Conservation (phyloP, 2,888 invertebrate genomes). For the Eucriotettix oculatus region DNA sequence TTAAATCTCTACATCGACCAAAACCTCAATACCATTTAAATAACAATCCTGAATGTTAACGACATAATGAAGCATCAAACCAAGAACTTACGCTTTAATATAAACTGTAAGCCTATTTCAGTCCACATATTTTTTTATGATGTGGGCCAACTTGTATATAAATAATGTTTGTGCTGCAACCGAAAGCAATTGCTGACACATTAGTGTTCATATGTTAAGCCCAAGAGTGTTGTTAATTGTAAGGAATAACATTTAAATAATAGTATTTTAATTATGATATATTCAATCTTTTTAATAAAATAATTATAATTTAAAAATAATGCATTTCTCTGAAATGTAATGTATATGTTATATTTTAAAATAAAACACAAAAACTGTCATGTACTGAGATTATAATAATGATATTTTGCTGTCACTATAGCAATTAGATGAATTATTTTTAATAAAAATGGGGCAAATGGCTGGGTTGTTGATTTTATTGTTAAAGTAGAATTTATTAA, state of each 20-base stretch:
- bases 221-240: slow-evolving; percentile 3
- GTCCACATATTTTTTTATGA: too few species aligned
- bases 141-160: too few species aligned
- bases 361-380: slow-evolving; percentile 1
- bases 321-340: slow-evolving; percentile 1
- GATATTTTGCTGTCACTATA: background rate
- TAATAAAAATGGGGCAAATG: background rate
- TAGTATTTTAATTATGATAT: slow-evolving; percentile 3
- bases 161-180: too few species aligned
- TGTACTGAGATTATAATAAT: background rate
- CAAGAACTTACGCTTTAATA: background rate
- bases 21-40: too few species aligned
- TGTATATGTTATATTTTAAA: slow-evolving; percentile 1
- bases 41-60: too few species aligned
- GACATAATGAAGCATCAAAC: too few species aligned
- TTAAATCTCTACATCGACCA: too few species aligned
- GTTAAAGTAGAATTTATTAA: slow-evolving; percentile 4
- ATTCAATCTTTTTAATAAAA: slow-evolving; percentile 3
- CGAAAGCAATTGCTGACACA: background rate
- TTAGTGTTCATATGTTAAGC: slow-evolving; percentile 5
- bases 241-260: background rate
- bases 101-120: background rate
- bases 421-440: background rate
- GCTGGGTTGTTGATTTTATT: slow-evolving; percentile 7
- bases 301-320: slow-evolving; percentile 2